Evolutionary conservation across 2,113 vertebrate genomes (phyloP).

Genomic region (Scomber scombrus): DNA sequence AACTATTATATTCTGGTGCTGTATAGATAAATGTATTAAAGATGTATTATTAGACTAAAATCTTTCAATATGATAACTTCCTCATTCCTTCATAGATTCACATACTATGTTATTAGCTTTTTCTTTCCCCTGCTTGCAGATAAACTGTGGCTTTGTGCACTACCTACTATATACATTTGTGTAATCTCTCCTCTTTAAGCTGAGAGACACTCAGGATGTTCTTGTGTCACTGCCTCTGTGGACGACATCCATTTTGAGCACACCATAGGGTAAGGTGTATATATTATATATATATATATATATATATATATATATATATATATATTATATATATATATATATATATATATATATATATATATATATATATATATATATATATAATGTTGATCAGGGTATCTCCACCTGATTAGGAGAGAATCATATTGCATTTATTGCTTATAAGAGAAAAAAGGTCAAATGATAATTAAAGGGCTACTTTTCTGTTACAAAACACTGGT

Average conservation of each 20-base stretch:
- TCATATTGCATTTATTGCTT: background rate
- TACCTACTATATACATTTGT: background rate
- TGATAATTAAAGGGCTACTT: too few relatives aligned
- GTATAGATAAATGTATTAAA: too few relatives aligned
- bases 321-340: too few relatives aligned
- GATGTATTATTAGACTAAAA: background rate
- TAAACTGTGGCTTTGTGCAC: background rate
- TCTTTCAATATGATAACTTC: background rate
- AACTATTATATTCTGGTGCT: too few relatives aligned
- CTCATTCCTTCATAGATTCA: background rate
- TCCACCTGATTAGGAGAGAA: background rate
- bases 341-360: too few relatives aligned
- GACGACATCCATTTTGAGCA: conserved; percentile 98
- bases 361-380: too few relatives aligned
- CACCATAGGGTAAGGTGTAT: conserved; percentile 90
- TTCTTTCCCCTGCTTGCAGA: background rate
- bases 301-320: too few relatives aligned
- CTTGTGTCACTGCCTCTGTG: conserved; percentile 97
- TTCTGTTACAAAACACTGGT: background rate
- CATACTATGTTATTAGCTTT: background rate
- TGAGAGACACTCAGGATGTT: conserved; percentile 94
- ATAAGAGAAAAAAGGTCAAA: background rate
- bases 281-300: too few relatives aligned
- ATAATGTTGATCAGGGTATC: too few relatives aligned
- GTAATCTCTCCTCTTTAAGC: conserved; percentile 81